A percentile compares a stretch with the other conserved stretches of the same genome.
Evolutionary conservation across 2,888 invertebrate genomes (phyloP).

Genomic region (Heliconius ethilla): DNA sequence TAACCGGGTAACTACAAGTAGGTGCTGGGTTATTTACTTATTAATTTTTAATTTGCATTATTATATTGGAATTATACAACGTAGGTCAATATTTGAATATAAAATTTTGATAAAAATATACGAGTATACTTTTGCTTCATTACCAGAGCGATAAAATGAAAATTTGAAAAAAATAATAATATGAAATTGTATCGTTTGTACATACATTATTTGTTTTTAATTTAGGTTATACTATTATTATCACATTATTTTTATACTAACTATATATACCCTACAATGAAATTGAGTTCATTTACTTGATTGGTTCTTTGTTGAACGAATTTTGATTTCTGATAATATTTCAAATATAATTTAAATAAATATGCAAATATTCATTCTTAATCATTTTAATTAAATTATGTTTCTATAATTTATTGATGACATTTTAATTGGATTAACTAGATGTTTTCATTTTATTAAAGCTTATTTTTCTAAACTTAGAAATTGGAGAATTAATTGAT

Average conservation of each 20-base stretch:
- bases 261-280: too few relatives aligned
- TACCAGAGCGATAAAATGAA: too few relatives aligned
- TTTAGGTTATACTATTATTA: too few relatives aligned
- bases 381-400: neutral
- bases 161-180: too few relatives aligned
- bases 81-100: too few relatives aligned
- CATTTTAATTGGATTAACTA: neutral
- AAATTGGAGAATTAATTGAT: neutral
- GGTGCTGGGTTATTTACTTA: neutral
- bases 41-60: neutral
- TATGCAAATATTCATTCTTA: neutral
- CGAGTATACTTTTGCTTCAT: too few relatives aligned
- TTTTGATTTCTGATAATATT: slow-evolving; percentile 13
- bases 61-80: too few relatives aligned
- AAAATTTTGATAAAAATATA: too few relatives aligned
- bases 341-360: neutral
- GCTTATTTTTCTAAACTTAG: neutral
- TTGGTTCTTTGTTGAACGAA: slow-evolving; percentile 12
- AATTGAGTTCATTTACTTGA: slow-evolving; percentile 8
- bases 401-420: slow-evolving; percentile 2
- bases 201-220: neutral
- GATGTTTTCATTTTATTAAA: neutral
- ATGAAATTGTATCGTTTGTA: too few relatives aligned
- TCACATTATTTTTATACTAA: neutral
- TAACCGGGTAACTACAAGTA: neutral